phyloP scores from a whole-genome alignment of 2,113 vertebrate genomes.

The Misgurnus anguillicaudatus region DNA sequence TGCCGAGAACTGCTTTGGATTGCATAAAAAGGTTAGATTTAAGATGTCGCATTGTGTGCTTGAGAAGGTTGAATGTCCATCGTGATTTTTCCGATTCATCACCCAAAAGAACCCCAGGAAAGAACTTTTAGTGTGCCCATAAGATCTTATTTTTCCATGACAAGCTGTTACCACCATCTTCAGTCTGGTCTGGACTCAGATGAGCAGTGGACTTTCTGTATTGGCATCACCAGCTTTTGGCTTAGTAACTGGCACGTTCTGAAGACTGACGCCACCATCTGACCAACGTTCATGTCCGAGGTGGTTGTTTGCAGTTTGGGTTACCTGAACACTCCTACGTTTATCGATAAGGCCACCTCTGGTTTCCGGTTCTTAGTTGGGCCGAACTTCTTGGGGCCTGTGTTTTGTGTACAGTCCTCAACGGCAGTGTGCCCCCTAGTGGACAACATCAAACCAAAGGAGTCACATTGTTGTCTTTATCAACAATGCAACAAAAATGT shows the following conservation, averaged over 20 bases:
- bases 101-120: not conserved
- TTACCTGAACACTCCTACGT: slow-evolving; percentile 76
- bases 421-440: slow-evolving; percentile 56
- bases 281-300: not conserved
- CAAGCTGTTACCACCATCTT: not conserved
- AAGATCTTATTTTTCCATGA: not conserved
- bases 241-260: not conserved
- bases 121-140: not conserved
- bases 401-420: slow-evolving; percentile 31
- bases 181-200: not conserved
- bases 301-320: slow-evolving; percentile 10
- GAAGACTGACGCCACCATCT: not conserved
- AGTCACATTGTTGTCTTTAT: no score
- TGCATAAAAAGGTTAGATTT: slow-evolving; percentile 2
- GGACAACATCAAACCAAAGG: slow-evolving; percentile 23
- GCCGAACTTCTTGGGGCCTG: slow-evolving; percentile 56
- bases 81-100: not conserved
- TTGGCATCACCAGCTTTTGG: not conserved
- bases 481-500: no score
- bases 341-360: slow-evolving; percentile 78
- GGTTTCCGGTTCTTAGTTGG: slow-evolving; percentile 70
- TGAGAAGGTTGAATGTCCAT: not conserved
- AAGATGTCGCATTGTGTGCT: not conserved
- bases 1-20: not conserved
- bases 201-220: not conserved